A percentile compares a stretch with the other conserved stretches of the same genome.
Conservation (phyloP, 2,113 vertebrate genomes). For the Proteles cristata region DNA sequence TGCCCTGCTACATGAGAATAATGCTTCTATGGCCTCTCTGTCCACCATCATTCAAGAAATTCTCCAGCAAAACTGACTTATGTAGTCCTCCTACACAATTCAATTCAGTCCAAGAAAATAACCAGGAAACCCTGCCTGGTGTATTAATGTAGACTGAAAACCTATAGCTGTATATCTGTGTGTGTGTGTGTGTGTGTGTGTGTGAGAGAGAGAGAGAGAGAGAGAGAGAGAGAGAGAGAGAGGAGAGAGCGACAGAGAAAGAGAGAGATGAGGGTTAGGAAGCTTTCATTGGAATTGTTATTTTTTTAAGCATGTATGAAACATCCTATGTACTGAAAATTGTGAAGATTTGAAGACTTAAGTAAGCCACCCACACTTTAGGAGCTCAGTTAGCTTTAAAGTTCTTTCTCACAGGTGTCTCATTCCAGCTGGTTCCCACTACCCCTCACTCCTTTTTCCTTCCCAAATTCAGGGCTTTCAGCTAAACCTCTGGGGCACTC, state of each 20-base stretch:
- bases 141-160: background rate
- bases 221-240: too few relatives aligned
- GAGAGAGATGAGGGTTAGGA: background rate
- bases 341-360: background rate
- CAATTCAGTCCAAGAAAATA: background rate
- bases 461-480: background rate
- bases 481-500: background rate
- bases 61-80: background rate
- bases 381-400: background rate
- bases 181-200: background rate
- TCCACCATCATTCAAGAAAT: background rate
- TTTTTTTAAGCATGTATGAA: background rate
- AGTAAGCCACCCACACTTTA: background rate
- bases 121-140: background rate
- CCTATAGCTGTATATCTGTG: too few relatives aligned
- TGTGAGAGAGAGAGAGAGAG: background rate
- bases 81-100: background rate
- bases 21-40: background rate
- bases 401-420: background rate
- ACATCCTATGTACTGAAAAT: background rate
- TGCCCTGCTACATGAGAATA: fast-evolving
- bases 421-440: fast-evolving
- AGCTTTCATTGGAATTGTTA: background rate
- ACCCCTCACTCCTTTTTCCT: background rate
- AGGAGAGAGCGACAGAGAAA: too few relatives aligned